phyloP scores from a whole-genome alignment of 37 sponge, comb jelly and placozoan genomes.

The Geodia barretti region DNA sequence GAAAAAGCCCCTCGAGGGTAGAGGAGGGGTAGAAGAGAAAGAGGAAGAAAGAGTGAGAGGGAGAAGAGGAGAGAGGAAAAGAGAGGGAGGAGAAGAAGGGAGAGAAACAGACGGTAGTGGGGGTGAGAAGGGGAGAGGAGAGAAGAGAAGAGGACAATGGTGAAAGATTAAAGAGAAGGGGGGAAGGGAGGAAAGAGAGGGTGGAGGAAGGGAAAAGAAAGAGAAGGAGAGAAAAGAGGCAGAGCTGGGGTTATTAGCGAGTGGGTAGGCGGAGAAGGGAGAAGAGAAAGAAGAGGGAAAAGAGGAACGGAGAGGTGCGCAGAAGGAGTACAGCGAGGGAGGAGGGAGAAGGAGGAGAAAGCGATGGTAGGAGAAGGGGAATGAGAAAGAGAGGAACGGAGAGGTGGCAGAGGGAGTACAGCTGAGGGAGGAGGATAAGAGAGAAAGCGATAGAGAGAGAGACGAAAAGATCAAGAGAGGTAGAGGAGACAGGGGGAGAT shows the following conservation, averaged over 20 bases:
- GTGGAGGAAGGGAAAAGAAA: not conserved
- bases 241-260: not conserved
- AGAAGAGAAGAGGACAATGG: no score
- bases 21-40: not conserved
- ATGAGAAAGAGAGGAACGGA: no score
- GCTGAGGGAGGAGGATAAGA: not conserved
- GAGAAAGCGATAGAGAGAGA: not conserved
- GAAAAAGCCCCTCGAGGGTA: not conserved
- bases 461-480: not conserved
- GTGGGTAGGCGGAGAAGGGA: not conserved
- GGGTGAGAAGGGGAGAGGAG: no score
- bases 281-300: not conserved
- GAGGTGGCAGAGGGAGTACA: no score
- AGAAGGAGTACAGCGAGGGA: not conserved
- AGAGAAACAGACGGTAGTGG: not conserved
- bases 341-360: conserved; percentile 3
- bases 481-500: not conserved
- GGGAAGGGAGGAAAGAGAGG: not conserved
- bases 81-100: not conserved
- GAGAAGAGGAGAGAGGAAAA: not conserved
- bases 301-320: not conserved
- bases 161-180: no score
- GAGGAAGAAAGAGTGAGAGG: not conserved
- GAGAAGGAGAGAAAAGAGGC: not conserved
- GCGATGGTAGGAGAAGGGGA: not conserved